These are phyloP conservation scores for Clinocottus analis DNA, from an alignment of 2,113 vertebrate genomes.

Conservation along the genomic window DNA sequence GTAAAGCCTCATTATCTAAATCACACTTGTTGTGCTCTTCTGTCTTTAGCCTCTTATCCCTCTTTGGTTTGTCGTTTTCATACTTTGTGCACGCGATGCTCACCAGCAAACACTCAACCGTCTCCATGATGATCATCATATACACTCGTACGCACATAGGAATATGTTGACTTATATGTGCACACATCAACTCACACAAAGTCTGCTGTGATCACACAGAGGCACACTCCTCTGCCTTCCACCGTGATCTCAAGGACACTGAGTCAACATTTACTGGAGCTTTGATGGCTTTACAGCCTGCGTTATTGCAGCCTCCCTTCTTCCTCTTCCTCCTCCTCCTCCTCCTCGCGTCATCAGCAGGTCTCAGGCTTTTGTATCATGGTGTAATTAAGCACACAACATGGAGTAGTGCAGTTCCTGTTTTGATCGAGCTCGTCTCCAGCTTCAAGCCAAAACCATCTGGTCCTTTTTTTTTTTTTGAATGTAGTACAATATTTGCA, in stretches of 20 bases:
- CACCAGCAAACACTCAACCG: not conserved
- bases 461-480: conserved; percentile 37
- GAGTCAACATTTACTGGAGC: conserved; percentile 79
- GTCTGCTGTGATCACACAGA: conserved; percentile 27
- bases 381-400: conserved; percentile 76
- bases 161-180: conserved; percentile 16
- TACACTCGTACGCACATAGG: not conserved
- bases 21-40: not conserved
- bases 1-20: conserved; percentile 19
- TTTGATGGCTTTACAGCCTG: conserved; percentile 75
- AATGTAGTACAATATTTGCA: conserved; percentile 36
- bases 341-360: conserved; percentile 63
- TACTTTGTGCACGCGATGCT: not conserved
- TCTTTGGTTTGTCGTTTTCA: conserved; percentile 28
- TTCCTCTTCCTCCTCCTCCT: conserved; percentile 37
- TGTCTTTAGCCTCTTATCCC: conserved; percentile 13
- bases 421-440: conserved; percentile 42
- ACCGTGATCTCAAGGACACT: conserved; percentile 76
- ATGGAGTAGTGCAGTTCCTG: conserved; percentile 55
- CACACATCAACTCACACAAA: conserved; percentile 20
- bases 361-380: conserved; percentile 60
- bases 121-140: not conserved
- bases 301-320: conserved; percentile 61
- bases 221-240: conserved; percentile 40
- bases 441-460: conserved; percentile 61